These are phyloP conservation scores for Emydocephalus ijimae DNA, from an alignment of 2,113 vertebrate species.

Conservation along the genomic window DNA sequence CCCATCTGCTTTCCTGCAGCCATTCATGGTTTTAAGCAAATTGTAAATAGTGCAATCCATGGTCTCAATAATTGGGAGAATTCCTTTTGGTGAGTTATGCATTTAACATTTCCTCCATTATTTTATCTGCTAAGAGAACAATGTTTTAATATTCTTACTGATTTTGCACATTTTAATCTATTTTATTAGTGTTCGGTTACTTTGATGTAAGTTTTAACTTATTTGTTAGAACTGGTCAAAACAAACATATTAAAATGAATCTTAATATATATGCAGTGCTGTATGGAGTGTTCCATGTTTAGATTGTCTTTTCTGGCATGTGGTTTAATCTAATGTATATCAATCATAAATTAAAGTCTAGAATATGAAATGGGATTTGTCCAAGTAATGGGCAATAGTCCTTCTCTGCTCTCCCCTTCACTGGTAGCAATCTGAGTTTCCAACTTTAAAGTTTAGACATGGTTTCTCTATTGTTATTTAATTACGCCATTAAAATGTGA, in stretches of 20 bases:
- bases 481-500: not conserved
- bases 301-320: slow-evolving; percentile 12
- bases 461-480: not conserved
- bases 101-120: not conserved
- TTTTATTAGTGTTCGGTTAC: not conserved
- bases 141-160: not conserved
- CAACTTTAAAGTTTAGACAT: not conserved
- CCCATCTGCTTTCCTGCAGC: not conserved
- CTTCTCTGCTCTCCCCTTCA: slow-evolving; percentile 34
- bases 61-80: not conserved
- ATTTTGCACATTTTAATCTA: not conserved
- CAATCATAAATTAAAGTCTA: not conserved
- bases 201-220: not conserved
- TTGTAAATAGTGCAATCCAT: not conserved
- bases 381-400: not conserved
- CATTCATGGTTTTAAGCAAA: not conserved
- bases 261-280: slow-evolving; percentile 29
- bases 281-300: slow-evolving; percentile 27
- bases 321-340: not conserved
- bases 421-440: not conserved
- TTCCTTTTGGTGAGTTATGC: slow-evolving; percentile 17
- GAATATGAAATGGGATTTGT: not conserved
- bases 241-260: not conserved
- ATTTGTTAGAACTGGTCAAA: not conserved
- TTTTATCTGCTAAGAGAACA: not conserved